A percentile compares a stretch with the other conserved stretches of the same genome.
phyloP scores from a whole-genome alignment of 2,888 invertebrate species.

The Sussaba pulchella region DNA sequence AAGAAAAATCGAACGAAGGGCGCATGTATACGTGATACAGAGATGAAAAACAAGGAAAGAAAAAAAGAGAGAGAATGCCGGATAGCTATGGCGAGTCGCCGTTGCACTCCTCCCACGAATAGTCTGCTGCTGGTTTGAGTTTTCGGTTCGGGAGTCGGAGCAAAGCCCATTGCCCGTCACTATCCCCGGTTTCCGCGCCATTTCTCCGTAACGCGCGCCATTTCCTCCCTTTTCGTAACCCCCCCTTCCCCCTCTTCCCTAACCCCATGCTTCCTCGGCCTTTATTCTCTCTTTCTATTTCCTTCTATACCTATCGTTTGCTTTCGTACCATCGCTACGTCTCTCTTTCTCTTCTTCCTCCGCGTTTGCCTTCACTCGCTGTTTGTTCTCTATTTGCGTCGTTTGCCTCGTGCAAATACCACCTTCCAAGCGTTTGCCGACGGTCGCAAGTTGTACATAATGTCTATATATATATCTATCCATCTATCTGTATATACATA shows the following conservation, averaged over 20 bases:
- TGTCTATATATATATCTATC: slow-evolving; percentile 11
- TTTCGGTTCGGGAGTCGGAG: slow-evolving; percentile 72
- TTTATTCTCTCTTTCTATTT: slow-evolving; percentile 65
- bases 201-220: slow-evolving; percentile 84
- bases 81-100: slow-evolving; percentile 47
- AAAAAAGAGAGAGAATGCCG: slow-evolving; percentile 53
- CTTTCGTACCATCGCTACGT: slow-evolving; percentile 61
- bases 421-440: slow-evolving; percentile 75
- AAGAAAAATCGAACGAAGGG: slow-evolving; percentile 37
- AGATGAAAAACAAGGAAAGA: slow-evolving; percentile 46
- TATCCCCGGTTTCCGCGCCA: slow-evolving; percentile 84
- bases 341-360: slow-evolving; percentile 51
- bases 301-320: slow-evolving; percentile 58
- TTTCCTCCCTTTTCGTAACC: slow-evolving; percentile 82
- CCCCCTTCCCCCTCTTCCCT: slow-evolving; percentile 55
- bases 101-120: slow-evolving; percentile 69
- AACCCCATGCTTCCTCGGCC: slow-evolving; percentile 54
- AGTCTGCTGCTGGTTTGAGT: slow-evolving; percentile 64
- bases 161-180: slow-evolving; percentile 81
- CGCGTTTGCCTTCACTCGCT: slow-evolving; percentile 70
- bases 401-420: slow-evolving; percentile 83
- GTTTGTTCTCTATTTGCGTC: slow-evolving; percentile 83
- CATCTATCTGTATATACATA: slow-evolving; percentile 18
- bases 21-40: slow-evolving; percentile 38
- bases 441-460: slow-evolving; percentile 48